Conservation (phyloP, 2,797 vertebrate genomes). For the Dipus sagitta region DNA sequence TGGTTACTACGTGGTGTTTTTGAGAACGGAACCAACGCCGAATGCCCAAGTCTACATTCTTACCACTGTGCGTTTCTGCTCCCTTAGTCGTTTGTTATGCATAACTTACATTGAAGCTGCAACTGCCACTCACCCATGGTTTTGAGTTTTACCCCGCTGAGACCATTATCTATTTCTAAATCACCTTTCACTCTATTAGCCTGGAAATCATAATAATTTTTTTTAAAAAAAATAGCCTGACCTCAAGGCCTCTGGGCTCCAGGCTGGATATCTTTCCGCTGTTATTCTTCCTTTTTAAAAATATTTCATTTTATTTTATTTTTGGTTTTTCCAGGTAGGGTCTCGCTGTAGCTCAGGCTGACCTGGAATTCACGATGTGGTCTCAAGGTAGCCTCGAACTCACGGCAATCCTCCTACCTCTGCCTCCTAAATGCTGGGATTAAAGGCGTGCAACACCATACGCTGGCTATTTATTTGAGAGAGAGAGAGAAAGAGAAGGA, state of each 20-base stretch:
- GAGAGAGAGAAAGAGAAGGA: no score
- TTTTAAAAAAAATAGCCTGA: not conserved
- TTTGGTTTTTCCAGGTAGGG: no score
- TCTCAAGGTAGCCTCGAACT: no score
- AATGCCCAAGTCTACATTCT: not conserved
- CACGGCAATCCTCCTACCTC: no score
- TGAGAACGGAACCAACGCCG: not conserved
- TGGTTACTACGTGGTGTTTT: not conserved
- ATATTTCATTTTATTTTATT: no score
- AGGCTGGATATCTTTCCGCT: not conserved
- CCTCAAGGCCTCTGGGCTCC: not conserved
- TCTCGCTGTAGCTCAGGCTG: no score
- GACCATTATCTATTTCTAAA: not conserved
- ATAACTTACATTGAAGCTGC: not conserved
- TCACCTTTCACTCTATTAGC: not conserved
- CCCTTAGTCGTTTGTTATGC: not conserved
- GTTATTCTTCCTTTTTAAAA: not conserved
- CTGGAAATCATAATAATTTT: not conserved
- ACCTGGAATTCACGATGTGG: no score
- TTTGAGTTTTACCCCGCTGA: conserved; percentile 6
- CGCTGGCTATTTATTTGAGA: no score
- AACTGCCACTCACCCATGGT: not conserved
- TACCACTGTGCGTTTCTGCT: not conserved
- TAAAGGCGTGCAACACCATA: no score
- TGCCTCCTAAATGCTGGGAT: no score